phyloP scores from a whole-genome alignment of 2,113 vertebrate genomes.

The Pituophis catenifer region DNA sequence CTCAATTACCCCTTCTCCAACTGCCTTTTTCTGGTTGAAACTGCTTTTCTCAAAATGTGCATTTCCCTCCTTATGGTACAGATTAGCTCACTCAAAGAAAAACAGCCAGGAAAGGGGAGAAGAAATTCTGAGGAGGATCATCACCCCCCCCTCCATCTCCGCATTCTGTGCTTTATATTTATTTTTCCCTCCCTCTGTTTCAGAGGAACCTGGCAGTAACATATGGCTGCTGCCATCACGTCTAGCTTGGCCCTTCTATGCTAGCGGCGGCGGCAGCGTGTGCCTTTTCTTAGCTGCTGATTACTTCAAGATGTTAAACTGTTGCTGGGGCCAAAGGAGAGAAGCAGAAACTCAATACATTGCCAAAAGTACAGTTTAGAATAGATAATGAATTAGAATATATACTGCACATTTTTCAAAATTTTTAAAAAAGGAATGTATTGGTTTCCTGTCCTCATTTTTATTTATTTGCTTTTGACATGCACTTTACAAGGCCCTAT shows the following conservation, averaged over 20 bases:
- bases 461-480: conserved; percentile 1
- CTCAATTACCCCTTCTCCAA: neutral
- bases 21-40: neutral
- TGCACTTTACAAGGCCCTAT: conserved; percentile 12
- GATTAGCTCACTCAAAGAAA: neutral
- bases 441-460: neutral
- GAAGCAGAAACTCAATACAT: conserved; percentile 33
- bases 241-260: conserved; percentile 1
- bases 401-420: conserved; percentile 24
- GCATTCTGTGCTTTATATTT: neutral
- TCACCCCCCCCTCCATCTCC: neutral
- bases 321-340: neutral
- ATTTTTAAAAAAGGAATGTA: conserved; percentile 27
- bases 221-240: neutral
- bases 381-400: conserved; percentile 17
- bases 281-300: conserved; percentile 37
- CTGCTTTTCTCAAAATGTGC: neutral
- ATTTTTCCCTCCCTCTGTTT: neutral
- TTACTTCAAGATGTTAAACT: conserved; percentile 60
- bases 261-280: neutral
- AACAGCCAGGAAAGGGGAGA: neutral
- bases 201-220: neutral
- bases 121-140: neutral
- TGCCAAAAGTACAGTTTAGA: conserved; percentile 23
- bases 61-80: neutral